A percentile compares a stretch with the other conserved stretches of the same genome.
These are phyloP conservation scores for Caenorhabditis japonica DNA, from an alignment of 2,888 invertebrate genomes.

Conservation along the genomic window DNA sequence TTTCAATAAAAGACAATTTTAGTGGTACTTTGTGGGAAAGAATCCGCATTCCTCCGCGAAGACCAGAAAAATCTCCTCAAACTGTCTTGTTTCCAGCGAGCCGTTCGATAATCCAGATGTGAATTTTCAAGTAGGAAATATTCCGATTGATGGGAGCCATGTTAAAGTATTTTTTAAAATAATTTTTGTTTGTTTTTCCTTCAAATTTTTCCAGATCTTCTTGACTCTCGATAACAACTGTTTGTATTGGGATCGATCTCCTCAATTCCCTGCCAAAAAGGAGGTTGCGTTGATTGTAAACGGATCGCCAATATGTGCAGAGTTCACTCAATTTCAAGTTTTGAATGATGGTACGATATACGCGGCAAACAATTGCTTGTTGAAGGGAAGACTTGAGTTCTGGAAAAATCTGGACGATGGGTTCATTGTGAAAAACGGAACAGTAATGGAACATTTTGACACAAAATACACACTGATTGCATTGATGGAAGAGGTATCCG, in stretches of 20 bases:
- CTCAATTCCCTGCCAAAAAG: not conserved
- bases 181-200: no score
- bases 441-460: slow-evolving; percentile 24
- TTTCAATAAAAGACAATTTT: slow-evolving; percentile 2
- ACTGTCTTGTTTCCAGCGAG: slow-evolving; percentile 16
- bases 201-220: slow-evolving; percentile 1
- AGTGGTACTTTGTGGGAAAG: slow-evolving; percentile 41
- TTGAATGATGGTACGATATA: slow-evolving; percentile 18
- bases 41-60: not conserved
- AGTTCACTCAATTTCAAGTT: slow-evolving; percentile 20
- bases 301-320: not conserved
- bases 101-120: not conserved
- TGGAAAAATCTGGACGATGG: slow-evolving; percentile 32
- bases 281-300: slow-evolving; percentile 1
- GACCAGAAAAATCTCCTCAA: slow-evolving; percentile 2
- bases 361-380: not conserved
- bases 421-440: slow-evolving; percentile 22
- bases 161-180: no score
- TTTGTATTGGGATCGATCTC: slow-evolving; percentile 21
- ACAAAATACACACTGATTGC: slow-evolving; percentile 31
- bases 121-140: not conserved
- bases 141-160: not conserved
- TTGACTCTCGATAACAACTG: not conserved
- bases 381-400: slow-evolving; percentile 35
- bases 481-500: slow-evolving; percentile 35